These are phyloP conservation scores for Chaenocephalus aceratus DNA, from an alignment of 2,113 vertebrate species.

Conservation along the genomic window DNA sequence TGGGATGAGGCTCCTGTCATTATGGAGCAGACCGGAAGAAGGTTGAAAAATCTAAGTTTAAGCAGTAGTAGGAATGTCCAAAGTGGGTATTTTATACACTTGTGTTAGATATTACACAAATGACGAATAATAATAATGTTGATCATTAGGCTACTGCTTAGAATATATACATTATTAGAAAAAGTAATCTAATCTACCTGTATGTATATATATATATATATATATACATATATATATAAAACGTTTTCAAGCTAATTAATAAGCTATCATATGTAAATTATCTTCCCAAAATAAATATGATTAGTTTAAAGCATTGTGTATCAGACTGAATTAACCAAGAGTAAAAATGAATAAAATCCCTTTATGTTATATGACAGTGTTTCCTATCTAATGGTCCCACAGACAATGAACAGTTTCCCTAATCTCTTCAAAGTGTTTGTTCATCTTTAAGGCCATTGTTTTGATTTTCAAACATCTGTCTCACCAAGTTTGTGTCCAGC, in stretches of 20 bases:
- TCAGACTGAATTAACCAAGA: too few relatives aligned
- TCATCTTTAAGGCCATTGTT: background rate
- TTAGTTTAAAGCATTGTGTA: too few relatives aligned
- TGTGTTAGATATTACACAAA: too few relatives aligned
- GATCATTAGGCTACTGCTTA: too few relatives aligned
- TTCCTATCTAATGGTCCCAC: background rate
- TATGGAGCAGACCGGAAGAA: constrained; percentile 5
- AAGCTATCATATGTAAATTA: too few relatives aligned
- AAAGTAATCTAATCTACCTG: too few relatives aligned
- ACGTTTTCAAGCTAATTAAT: too few relatives aligned
- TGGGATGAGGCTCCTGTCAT: background rate
- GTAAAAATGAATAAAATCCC: background rate
- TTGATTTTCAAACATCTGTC: background rate
- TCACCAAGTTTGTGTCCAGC: background rate
- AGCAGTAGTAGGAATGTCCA: constrained; percentile 1
- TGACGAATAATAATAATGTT: too few relatives aligned
- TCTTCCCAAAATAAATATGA: too few relatives aligned
- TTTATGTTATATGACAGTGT: background rate
- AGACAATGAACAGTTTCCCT: background rate
- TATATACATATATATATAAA: too few relatives aligned
- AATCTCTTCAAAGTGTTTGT: background rate
- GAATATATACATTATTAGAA: too few relatives aligned
- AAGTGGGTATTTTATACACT: background rate
- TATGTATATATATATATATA: too few relatives aligned
- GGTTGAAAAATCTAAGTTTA: constrained; percentile 13